Conservation (phyloP, 2,113 vertebrate genomes). For the Calyptomena viridis region DNA sequence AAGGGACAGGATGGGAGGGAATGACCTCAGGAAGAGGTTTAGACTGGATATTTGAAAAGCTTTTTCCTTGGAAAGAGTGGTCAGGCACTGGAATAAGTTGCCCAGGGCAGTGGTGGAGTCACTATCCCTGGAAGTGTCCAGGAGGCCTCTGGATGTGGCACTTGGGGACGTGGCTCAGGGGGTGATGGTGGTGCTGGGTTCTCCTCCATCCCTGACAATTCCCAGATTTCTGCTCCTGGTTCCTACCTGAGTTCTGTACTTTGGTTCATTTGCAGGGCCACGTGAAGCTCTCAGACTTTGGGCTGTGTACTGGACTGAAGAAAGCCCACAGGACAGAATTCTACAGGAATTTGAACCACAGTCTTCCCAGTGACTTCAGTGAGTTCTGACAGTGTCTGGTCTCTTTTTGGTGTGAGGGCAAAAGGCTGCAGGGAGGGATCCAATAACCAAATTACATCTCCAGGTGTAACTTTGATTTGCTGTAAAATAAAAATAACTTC, state of each 20-base stretch:
- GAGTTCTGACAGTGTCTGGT: no score
- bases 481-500: neutral
- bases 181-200: neutral
- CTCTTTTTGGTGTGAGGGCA: no score
- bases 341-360: slow-evolving; percentile 96
- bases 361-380: slow-evolving; percentile 96
- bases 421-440: neutral
- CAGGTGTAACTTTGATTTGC: neutral
- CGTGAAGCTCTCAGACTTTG: slow-evolving; percentile 97
- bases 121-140: neutral
- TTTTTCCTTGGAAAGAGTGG: neutral
- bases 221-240: neutral
- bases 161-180: neutral
- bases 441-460: neutral
- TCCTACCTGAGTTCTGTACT: neutral
- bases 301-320: slow-evolving; percentile 95
- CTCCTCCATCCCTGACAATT: neutral
- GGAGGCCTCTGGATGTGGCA: neutral
- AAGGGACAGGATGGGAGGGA: neutral
- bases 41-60: neutral
- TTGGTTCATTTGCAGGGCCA: slow-evolving; percentile 80
- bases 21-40: neutral
- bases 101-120: neutral
- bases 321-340: slow-evolving; percentile 97
- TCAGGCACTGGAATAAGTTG: neutral